A percentile compares a stretch with the other conserved stretches of the same genome.
Evolutionary conservation across 2,113 vertebrate species (phyloP).

Genomic region (Ancistrus triradiatus): DNA sequence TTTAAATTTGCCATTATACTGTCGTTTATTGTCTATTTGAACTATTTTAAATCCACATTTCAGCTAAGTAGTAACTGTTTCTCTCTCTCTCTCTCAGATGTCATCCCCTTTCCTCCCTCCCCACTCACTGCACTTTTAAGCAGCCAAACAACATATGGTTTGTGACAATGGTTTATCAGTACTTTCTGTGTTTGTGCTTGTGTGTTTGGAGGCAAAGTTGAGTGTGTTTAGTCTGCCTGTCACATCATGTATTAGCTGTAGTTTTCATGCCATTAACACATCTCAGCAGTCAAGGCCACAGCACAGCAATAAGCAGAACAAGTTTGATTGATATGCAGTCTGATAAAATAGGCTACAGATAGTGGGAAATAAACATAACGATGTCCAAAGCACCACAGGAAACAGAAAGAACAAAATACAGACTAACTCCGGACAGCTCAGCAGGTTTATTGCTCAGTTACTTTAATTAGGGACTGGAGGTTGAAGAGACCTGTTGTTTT

Average conservation of each 20-base stretch:
- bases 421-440: not conserved
- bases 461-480: too few species aligned
- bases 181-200: constrained; percentile 1
- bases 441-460: not conserved
- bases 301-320: not conserved
- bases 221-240: not conserved
- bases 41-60: too few species aligned
- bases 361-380: constrained; percentile 18
- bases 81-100: too few species aligned
- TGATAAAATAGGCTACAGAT: constrained; percentile 31
- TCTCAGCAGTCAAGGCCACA: constrained; percentile 11
- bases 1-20: too few species aligned
- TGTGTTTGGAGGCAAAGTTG: not conserved
- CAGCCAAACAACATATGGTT: too few species aligned
- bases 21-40: too few species aligned
- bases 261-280: not conserved
- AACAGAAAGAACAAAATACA: constrained; percentile 8
- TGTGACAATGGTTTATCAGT: too few species aligned
- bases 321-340: constrained; percentile 17
- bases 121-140: not conserved
- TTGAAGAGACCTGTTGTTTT: too few species aligned
- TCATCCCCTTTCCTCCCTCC: too few species aligned
- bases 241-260: not conserved
- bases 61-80: too few species aligned
- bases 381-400: constrained; percentile 1